A percentile compares a stretch with the other conserved stretches of the same genome.
Conservation (phyloP, 2,113 vertebrate species). For the Elephas maximus region DNA sequence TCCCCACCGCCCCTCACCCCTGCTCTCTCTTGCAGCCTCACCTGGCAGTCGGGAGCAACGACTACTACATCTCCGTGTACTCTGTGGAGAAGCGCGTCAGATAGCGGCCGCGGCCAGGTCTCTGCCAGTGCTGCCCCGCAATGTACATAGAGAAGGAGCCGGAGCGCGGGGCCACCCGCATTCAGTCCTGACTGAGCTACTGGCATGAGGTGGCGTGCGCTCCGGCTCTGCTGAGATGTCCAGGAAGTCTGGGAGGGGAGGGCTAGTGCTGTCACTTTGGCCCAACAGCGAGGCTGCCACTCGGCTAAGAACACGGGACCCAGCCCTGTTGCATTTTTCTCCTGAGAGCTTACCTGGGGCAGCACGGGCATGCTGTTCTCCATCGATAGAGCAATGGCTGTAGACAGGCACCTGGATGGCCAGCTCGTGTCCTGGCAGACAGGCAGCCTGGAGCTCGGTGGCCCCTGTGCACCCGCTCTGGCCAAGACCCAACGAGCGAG, state of each 20-base stretch:
- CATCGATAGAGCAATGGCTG: not conserved
- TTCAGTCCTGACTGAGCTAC: constrained; percentile 87
- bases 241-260: constrained; percentile 77
- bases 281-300: constrained; percentile 85
- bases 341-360: constrained; percentile 45
- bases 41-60: constrained; percentile 98
- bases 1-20: too few species aligned
- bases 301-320: constrained; percentile 90
- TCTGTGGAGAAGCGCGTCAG: constrained; percentile 98
- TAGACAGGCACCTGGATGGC: not conserved
- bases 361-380: not conserved
- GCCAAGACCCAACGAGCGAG: too few species aligned
- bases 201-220: constrained; percentile 53
- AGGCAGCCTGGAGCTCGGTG: too few species aligned
- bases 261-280: constrained; percentile 70
- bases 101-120: constrained; percentile 90
- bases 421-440: too few species aligned
- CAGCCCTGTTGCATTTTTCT: constrained; percentile 77
- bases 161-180: constrained; percentile 94
- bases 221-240: constrained; percentile 70
- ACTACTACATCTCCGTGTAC: constrained; percentile 99
- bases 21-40: constrained; percentile 91
- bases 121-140: constrained; percentile 53
- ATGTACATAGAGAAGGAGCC: constrained; percentile 93
- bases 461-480: not conserved